Percentiles rank a stretch among this genome's conserved stretches.
Conservation (phyloP, 2,113 vertebrate genomes). For the Acinonyx jubatus region DNA sequence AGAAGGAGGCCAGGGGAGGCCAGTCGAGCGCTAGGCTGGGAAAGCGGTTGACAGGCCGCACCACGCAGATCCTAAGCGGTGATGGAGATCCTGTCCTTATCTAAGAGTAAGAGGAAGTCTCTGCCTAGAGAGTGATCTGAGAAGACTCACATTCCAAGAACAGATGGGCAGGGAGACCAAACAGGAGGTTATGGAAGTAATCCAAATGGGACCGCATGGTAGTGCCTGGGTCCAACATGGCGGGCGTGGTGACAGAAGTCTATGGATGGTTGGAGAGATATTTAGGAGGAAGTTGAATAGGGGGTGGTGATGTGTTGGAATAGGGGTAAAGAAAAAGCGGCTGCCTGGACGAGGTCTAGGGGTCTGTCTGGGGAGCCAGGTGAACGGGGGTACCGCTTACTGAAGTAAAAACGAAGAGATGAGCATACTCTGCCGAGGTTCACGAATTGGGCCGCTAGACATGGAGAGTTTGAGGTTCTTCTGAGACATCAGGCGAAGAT, state of each 20-base stretch:
- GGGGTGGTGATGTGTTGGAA: neutral
- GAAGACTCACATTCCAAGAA: neutral
- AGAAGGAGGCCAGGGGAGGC: neutral
- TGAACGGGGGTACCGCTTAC: neutral
- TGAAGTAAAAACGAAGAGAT: neutral
- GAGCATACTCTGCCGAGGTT: rapidly evolving
- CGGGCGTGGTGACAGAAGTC: rapidly evolving
- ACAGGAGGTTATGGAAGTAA: neutral
- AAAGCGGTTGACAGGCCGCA: neutral
- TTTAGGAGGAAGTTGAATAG: neutral
- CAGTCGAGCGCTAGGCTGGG: neutral
- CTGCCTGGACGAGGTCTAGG: too few species aligned
- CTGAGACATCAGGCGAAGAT: neutral
- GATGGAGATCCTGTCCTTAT: neutral
- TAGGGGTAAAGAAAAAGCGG: neutral
- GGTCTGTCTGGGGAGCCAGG: neutral
- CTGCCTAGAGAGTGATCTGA: neutral
- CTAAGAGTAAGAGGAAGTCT: neutral
- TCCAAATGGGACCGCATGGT: rapidly evolving
- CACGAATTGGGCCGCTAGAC: neutral
- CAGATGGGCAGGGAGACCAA: neutral
- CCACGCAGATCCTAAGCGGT: neutral
- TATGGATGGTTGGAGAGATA: neutral
- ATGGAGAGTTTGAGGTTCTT: neutral
- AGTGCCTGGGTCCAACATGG: too few species aligned